Evolutionary conservation across 2,888 invertebrate genomes (phyloP).

Genomic region (Hirtodrosophila alboralis): DNA sequence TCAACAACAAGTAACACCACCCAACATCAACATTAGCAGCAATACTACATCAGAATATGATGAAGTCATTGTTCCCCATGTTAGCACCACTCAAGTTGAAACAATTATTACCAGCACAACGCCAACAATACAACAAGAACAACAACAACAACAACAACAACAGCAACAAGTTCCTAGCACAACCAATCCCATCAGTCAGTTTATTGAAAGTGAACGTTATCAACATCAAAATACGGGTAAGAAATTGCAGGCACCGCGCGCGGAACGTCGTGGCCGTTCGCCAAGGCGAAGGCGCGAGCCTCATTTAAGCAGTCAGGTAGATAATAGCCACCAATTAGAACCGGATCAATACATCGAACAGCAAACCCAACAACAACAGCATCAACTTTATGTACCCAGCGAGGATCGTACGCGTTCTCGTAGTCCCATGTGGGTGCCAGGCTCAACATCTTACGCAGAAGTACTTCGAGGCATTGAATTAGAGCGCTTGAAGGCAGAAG

Average conservation of each 20-base stretch:
- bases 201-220: slow-evolving; percentile 58
- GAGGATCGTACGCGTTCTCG: slow-evolving; percentile 86
- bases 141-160: too few relatives aligned
- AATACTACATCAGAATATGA: slow-evolving; percentile 27
- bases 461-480: slow-evolving; percentile 88
- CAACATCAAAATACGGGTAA: slow-evolving; percentile 55
- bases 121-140: too few relatives aligned
- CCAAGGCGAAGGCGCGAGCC: slow-evolving; percentile 72
- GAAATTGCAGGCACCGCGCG: slow-evolving; percentile 59
- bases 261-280: slow-evolving; percentile 78
- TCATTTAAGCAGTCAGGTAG: slow-evolving; percentile 16
- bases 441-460: slow-evolving; percentile 91
- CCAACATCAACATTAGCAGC: slow-evolving; percentile 17
- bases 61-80: slow-evolving; percentile 15
- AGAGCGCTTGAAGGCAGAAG: slow-evolving; percentile 67
- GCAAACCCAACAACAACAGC: slow-evolving; percentile 9
- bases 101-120: slow-evolving; percentile 20
- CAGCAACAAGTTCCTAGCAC: slow-evolving; percentile 48
- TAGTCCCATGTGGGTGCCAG: slow-evolving; percentile 90
- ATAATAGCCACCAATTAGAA: slow-evolving; percentile 11
- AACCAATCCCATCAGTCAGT: slow-evolving; percentile 44
- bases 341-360: slow-evolving; percentile 12
- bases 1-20: slow-evolving; percentile 51
- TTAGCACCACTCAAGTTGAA: slow-evolving; percentile 21
- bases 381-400: slow-evolving; percentile 62